Base-by-base conservation (phyloP, 2,888 invertebrate species). In the Standfussiana lucernea region DNA sequence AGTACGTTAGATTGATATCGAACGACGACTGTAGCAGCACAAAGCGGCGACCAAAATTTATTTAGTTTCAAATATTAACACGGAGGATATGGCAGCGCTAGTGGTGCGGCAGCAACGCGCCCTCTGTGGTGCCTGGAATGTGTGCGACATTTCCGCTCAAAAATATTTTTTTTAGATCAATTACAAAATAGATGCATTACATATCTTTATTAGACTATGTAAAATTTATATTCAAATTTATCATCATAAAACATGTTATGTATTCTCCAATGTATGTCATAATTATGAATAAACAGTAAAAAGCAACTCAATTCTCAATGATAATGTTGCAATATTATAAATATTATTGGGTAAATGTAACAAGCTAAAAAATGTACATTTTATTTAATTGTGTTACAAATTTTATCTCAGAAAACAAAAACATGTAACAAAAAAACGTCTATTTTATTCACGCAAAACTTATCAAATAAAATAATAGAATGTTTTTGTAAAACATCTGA, bases 1-100 rank as follows among this genome's bases (percentile, higher is more conserved):
- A 95, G 94, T 95, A 96, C 96, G 96, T 94, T 95, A 94, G 93
- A 94, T 92, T 95, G 93, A 95, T 95, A 95, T 95, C 95, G 93
- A 93, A 93, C 95, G 95, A 92, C 94, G 96, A 96, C 96, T 96
- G 96, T 93, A 92, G 93, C 91, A 89, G 90, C 93, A 92, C 92
- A 93, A 93, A 88, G 91, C 87, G 89, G 89, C 85, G 89, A 89
- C 88, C 89, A 89, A 89, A 90, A 90, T 89, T 91, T 89, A 85
- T 90, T 93, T 96, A 95, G 96, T 96, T 94, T 94, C 80, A 66
- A 72, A 86, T 91, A 92, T 90, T 7, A 76, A 79, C 96, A 93
- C 95, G 24, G 53, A 61, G 82, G 82, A 84, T 75, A 70, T 56
- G 83, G 86, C 82, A 90, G 94, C 95, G 95, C 94, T 92, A 79